Conservation (phyloP, 2,113 vertebrate species). For the Butorides virescens region DNA sequence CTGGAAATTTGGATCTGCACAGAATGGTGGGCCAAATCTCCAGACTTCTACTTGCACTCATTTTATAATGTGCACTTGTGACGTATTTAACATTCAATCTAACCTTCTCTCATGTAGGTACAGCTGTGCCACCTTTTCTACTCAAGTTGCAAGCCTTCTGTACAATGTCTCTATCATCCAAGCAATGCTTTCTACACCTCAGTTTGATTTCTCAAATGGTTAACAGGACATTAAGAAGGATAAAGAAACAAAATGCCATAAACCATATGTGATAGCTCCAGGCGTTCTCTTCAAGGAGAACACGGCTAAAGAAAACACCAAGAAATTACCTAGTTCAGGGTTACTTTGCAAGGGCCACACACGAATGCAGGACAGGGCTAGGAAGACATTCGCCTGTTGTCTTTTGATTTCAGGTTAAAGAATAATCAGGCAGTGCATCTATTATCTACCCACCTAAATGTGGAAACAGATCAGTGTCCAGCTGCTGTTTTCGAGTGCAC, state of each 20-base stretch:
- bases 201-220: not conserved
- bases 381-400: not conserved
- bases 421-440: fast-evolving
- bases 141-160: not conserved
- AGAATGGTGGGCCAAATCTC: not conserved
- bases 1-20: not conserved
- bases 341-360: not conserved
- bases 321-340: not conserved
- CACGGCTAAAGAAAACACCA: not conserved
- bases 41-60: not conserved
- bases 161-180: not conserved
- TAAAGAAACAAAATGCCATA: not conserved
- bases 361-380: not conserved
- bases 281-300: not conserved
- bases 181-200: not conserved
- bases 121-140: not conserved
- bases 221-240: not conserved
- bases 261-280: not conserved
- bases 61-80: not conserved
- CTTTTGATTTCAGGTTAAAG: not conserved
- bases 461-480: slow-evolving; percentile 93
- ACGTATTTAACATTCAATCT: not conserved
- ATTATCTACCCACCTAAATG: slow-evolving; percentile 86
- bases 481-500: slow-evolving; percentile 87
- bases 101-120: not conserved